These are phyloP conservation scores for Paracentrotus lividus DNA, from an alignment of 53 echinoderm and acorn worm species.

Conservation along the genomic window DNA sequence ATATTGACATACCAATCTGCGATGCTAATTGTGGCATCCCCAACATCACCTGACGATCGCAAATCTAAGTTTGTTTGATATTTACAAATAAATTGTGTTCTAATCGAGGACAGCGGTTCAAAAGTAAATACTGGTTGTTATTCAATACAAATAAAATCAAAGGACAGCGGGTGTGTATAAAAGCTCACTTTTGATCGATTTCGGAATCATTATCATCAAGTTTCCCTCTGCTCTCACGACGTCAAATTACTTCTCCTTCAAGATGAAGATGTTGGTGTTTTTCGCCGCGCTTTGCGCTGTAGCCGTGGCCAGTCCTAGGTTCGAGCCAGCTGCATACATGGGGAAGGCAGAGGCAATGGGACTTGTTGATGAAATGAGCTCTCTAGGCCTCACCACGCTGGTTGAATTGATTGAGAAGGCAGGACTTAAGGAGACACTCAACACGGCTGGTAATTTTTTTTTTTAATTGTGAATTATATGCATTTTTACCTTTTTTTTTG, in stretches of 20 bases:
- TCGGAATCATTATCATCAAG: not conserved
- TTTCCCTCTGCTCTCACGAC: not conserved
- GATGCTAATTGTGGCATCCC: not conserved
- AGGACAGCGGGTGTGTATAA: not conserved
- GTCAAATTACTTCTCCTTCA: not conserved
- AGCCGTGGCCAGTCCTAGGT: slow-evolving; percentile 18
- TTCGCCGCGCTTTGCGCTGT: slow-evolving; percentile 33
- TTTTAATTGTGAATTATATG: no score
- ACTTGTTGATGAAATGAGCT: not conserved
- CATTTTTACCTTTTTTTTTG: no score
- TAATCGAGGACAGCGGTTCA: not conserved
- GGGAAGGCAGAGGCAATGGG: not conserved
- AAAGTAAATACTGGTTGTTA: not conserved
- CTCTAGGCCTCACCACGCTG: slow-evolving; percentile 15
- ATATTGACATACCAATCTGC: not conserved
- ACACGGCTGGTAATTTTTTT: not conserved
- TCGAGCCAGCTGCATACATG: not conserved
- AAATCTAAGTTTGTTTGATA: not conserved
- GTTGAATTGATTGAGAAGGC: slow-evolving; percentile 22
- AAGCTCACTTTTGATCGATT: not conserved
- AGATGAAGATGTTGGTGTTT: slow-evolving; percentile 33
- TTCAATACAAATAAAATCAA: not conserved
- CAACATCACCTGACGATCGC: not conserved
- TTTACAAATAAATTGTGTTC: not conserved
- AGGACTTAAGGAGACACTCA: slow-evolving; percentile 45